phyloP scores from a whole-genome alignment of 2,113 vertebrate genomes.

The Ochotona princeps region DNA sequence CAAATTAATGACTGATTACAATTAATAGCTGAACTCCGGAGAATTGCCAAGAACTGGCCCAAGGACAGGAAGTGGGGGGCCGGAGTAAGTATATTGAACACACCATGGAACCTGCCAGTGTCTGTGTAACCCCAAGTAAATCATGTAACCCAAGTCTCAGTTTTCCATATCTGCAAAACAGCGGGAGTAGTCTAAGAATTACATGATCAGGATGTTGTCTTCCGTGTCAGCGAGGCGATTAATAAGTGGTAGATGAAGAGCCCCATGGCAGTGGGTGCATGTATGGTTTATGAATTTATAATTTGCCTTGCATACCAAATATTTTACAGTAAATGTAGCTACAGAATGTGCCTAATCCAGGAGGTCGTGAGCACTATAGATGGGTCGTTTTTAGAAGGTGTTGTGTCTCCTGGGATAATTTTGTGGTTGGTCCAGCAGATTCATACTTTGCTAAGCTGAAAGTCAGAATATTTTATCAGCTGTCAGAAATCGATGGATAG shows the following conservation, averaged over 20 bases:
- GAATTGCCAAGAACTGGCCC: neutral
- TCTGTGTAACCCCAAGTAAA: neutral
- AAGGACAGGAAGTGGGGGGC: neutral
- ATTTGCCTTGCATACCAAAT: neutral
- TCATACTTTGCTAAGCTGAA: neutral
- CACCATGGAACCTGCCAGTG: neutral
- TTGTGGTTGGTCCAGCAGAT: neutral
- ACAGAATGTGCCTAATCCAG: too few species aligned
- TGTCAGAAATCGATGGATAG: neutral
- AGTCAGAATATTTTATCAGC: neutral
- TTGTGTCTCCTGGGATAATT: slow-evolving; percentile 15
- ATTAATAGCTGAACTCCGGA: neutral
- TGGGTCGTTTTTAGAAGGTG: neutral
- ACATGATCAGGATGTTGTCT: too few species aligned
- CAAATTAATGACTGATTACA: neutral
- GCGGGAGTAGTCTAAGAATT: neutral
- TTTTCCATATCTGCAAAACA: neutral
- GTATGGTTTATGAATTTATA: neutral
- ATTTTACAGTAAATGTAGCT: neutral
- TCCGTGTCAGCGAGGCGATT: neutral
- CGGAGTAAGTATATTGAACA: neutral
- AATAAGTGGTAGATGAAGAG: neutral
- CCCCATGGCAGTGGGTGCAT: neutral
- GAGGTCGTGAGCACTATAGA: neutral
- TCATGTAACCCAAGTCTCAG: neutral